These are phyloP conservation scores for Dusona sp. DNA, from an alignment of 2,888 invertebrate species.

Conservation along the genomic window DNA sequence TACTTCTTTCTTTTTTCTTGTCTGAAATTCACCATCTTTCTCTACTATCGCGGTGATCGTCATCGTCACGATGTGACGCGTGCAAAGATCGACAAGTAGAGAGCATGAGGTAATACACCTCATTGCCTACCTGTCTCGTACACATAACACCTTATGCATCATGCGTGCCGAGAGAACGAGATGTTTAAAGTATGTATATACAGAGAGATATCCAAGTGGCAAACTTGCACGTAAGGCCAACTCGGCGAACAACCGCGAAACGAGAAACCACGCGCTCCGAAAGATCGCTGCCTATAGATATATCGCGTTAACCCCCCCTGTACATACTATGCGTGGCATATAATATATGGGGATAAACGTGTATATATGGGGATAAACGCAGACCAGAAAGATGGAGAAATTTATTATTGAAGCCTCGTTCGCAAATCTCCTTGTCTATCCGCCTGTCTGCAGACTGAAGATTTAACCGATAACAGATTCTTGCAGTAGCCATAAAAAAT, in stretches of 20 bases:
- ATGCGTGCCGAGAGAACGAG: slow-evolving; percentile 37
- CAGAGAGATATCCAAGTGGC: neutral
- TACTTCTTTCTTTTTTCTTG: neutral
- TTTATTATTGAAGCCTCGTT: slow-evolving; percentile 61
- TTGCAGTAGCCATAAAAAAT: slow-evolving; percentile 16
- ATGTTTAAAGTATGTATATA: slow-evolving; percentile 7
- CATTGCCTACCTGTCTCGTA: slow-evolving; percentile 44
- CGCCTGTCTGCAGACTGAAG: slow-evolving; percentile 33
- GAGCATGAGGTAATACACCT: slow-evolving; percentile 21
- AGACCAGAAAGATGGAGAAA: slow-evolving; percentile 4
- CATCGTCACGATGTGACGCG: slow-evolving; percentile 48
- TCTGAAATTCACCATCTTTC: neutral
- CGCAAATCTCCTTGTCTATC: slow-evolving; percentile 44
- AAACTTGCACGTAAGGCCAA: slow-evolving; percentile 36
- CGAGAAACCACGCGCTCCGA: slow-evolving; percentile 50
- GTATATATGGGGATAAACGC: neutral
- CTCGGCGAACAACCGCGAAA: slow-evolving; percentile 28
- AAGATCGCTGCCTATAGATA: slow-evolving; percentile 45
- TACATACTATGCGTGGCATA: neutral
- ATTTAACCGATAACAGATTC: slow-evolving; percentile 20
- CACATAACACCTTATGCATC: slow-evolving; percentile 48
- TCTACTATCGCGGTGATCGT: slow-evolving; percentile 22
- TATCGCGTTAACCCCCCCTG: neutral
- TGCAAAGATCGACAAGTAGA: slow-evolving; percentile 58
- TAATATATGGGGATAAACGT: too few relatives aligned